Percentiles rank a stretch among this genome's conserved stretches.
These are phyloP conservation scores for Ericerus pela DNA, from an alignment of 1,140 invertebrate genomes.

Conservation along the genomic window DNA sequence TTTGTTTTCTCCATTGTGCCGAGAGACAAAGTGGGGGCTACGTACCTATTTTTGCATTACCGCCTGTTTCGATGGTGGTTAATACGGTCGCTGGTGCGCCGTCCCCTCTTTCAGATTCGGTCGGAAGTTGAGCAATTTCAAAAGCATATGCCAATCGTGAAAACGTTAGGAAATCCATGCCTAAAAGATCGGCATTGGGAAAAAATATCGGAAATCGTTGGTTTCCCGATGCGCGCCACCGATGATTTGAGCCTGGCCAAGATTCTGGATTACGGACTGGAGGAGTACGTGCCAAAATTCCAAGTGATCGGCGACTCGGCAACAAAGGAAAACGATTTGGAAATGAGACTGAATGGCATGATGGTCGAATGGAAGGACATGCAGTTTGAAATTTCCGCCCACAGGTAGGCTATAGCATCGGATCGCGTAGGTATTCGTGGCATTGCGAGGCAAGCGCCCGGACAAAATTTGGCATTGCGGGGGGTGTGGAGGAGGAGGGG, in stretches of 20 bases:
- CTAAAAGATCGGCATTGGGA: constrained; percentile 91
- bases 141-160: constrained; percentile 75
- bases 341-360: constrained; percentile 82
- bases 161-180: constrained; percentile 84
- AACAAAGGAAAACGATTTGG: constrained; percentile 85
- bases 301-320: constrained; percentile 86
- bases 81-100: no score
- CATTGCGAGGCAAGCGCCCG: background rate
- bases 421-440: background rate
- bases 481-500: no score
- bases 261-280: constrained; percentile 83
- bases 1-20: no score
- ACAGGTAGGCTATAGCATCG: constrained; percentile 29
- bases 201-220: constrained; percentile 86
- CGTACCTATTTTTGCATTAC: no score
- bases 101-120: constrained; percentile 43
- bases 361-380: constrained; percentile 80
- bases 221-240: constrained; percentile 78
- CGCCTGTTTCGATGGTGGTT: no score
- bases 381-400: constrained; percentile 58
- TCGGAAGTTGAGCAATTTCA: constrained; percentile 76
- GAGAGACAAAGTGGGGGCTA: no score
- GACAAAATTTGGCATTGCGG: no score
- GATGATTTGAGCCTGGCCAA: constrained; percentile 70
- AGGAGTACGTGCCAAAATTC: constrained; percentile 81